These are phyloP conservation scores for Arizona elegans DNA, from an alignment of 2,113 vertebrate genomes.

Conservation along the genomic window DNA sequence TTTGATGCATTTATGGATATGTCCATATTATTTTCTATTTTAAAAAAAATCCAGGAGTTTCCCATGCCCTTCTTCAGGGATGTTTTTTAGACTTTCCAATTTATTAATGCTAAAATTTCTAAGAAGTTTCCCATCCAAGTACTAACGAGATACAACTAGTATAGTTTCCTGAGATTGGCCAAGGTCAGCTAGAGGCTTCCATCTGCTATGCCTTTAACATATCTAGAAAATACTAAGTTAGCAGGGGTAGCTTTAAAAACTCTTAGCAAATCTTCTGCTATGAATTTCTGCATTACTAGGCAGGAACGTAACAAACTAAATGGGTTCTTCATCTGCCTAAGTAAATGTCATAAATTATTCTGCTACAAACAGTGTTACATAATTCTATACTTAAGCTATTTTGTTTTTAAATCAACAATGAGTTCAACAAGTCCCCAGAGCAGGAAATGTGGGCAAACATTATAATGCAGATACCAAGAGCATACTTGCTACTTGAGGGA, in stretches of 20 bases:
- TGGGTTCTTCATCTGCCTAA: neutral
- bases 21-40: neutral
- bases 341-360: slow-evolving; percentile 10
- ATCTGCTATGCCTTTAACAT: neutral
- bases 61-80: neutral
- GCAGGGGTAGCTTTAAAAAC: neutral
- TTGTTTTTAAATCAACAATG: slow-evolving; percentile 25
- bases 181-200: neutral
- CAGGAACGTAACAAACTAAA: neutral
- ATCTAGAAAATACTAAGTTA: neutral
- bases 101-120: neutral
- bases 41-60: neutral
- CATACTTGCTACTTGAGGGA: neutral
- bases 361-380: slow-evolving; percentile 3
- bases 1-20: neutral
- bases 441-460: slow-evolving; percentile 17
- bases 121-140: neutral
- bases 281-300: neutral
- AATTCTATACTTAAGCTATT: slow-evolving; percentile 17
- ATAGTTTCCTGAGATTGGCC: neutral
- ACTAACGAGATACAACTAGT: neutral
- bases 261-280: neutral
- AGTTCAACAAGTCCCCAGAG: slow-evolving; percentile 7
- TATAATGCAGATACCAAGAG: neutral
- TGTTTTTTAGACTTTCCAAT: neutral